Conservation (phyloP, 2,113 vertebrate species). For the Labrus mixtus region DNA sequence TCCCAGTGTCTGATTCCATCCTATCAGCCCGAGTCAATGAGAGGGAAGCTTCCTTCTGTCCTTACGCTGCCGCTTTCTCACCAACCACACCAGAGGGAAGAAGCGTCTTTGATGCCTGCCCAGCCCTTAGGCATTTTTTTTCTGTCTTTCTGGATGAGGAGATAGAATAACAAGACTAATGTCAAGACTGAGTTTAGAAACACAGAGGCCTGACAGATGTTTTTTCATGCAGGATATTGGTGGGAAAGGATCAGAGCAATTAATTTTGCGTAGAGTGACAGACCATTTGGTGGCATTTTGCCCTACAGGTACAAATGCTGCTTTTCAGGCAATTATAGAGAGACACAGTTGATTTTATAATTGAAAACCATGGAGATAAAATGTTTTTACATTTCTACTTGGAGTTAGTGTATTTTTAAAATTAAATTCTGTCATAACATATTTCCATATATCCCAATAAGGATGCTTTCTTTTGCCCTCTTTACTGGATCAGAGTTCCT, state of each 20-base stretch:
- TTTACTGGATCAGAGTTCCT: constrained; percentile 4
- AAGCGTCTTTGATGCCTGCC: constrained; percentile 82
- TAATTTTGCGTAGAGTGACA: constrained; percentile 60
- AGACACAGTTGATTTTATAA: constrained; percentile 31
- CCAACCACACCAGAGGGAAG: constrained; percentile 78
- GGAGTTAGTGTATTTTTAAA: constrained; percentile 12
- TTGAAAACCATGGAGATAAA: constrained; percentile 19
- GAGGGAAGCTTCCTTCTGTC: constrained; percentile 84
- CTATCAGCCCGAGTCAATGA: constrained; percentile 83
- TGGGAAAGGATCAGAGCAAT: constrained; percentile 81
- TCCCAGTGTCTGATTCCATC: constrained; percentile 87
- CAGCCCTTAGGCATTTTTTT: constrained; percentile 81
- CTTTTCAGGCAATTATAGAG: constrained; percentile 29
- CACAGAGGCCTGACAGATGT: constrained; percentile 79
- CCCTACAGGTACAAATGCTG: constrained; percentile 48
- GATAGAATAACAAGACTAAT: constrained; percentile 85
- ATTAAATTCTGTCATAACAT: constrained; percentile 41
- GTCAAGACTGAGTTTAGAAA: constrained; percentile 83
- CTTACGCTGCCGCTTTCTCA: constrained; percentile 78
- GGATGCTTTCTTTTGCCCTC: constrained; percentile 11
- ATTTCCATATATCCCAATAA: constrained; percentile 9
- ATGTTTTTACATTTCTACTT: constrained; percentile 3
- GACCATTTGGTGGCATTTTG: constrained; percentile 59
- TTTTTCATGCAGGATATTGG: constrained; percentile 76
- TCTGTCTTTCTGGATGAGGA: constrained; percentile 80